Conservation (phyloP, 2,113 vertebrate genomes). For the Melierax canorus region DNA sequence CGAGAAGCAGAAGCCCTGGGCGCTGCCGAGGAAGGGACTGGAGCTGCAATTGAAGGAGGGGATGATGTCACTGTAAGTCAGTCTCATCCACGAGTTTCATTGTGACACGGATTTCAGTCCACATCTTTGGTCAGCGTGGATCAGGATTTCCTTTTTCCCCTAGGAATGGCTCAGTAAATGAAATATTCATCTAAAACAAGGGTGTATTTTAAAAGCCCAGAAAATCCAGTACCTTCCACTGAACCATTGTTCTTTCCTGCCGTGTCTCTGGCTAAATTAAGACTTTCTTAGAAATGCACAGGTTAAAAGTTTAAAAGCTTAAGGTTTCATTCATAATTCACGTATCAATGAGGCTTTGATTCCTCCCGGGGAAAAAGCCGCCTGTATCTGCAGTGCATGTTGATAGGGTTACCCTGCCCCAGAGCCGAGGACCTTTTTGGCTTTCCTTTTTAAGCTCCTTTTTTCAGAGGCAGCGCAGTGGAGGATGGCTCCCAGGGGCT, state of each 20-base stretch:
- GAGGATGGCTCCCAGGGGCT: not conserved
- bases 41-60: not conserved
- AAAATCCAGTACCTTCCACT: not conserved
- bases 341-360: conserved; percentile 59
- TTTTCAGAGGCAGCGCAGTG: not conserved
- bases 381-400: conserved; percentile 25
- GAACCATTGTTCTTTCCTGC: conserved; percentile 14
- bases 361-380: not conserved
- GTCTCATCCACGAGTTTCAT: not conserved
- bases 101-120: not conserved
- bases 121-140: not conserved
- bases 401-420: conserved; percentile 40
- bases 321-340: conserved; percentile 72
- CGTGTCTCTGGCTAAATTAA: conserved; percentile 2
- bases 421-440: not conserved
- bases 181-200: not conserved
- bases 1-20: not conserved
- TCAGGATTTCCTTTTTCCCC: not conserved
- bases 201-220: not conserved
- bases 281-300: conserved; percentile 53
- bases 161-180: not conserved
- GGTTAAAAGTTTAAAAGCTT: conserved; percentile 72
- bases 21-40: rapidly evolving
- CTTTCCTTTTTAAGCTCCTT: not conserved
- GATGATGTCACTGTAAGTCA: not conserved